A percentile compares a stretch with the other conserved stretches of the same genome.
Evolutionary conservation across 2,888 invertebrate species (phyloP).

Genomic region (Oscheius sp.): DNA sequence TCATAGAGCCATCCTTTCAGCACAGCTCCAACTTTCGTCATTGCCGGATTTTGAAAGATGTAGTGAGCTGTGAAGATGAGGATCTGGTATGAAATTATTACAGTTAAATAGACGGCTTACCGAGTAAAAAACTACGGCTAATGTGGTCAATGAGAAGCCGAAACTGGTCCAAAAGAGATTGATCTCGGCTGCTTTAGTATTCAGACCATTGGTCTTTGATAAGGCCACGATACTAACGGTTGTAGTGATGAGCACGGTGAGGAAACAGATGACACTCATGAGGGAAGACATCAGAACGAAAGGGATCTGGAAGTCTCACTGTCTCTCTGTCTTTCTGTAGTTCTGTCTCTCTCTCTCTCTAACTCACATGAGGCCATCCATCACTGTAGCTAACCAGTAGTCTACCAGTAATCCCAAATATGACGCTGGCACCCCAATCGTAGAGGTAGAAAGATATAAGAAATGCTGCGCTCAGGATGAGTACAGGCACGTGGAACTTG

Average conservation of each 20-base stretch:
- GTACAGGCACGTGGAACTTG: background rate
- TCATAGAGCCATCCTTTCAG: constrained; percentile 9
- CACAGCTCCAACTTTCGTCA: background rate
- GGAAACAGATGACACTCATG: background rate
- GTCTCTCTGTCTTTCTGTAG: too few species aligned
- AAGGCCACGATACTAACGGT: background rate
- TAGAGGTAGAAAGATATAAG: constrained; percentile 4
- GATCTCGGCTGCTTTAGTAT: background rate
- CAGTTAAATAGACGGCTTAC: background rate
- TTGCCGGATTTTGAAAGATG: background rate
- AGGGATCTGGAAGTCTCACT: background rate
- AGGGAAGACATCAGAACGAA: background rate
- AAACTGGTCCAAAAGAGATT: constrained; percentile 19
- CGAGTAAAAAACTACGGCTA: background rate
- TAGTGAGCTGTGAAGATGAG: background rate
- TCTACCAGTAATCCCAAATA: constrained; percentile 14
- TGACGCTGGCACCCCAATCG: constrained; percentile 12
- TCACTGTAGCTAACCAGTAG: constrained; percentile 3
- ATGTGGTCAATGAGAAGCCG: constrained; percentile 8
- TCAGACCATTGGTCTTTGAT: background rate
- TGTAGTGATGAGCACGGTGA: background rate
- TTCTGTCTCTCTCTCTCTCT: too few species aligned
- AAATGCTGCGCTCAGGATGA: too few species aligned
- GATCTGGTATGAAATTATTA: background rate
- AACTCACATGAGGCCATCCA: constrained; percentile 19